Percentiles rank a stretch among this genome's conserved stretches.
phyloP scores from a whole-genome alignment of 2,797 vertebrate genomes.

The Ataeniobius toweri region DNA sequence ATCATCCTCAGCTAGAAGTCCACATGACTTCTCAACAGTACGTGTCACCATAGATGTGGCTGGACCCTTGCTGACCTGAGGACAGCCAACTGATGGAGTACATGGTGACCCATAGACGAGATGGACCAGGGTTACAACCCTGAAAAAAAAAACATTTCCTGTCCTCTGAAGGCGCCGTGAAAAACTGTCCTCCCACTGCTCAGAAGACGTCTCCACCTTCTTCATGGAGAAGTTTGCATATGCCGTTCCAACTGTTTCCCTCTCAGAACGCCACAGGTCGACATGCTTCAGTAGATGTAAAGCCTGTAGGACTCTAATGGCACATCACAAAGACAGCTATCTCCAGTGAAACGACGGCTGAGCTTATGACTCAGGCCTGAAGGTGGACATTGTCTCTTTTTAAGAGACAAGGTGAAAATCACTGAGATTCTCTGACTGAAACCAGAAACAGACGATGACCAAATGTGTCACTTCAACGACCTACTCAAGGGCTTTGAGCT shows the following conservation, averaged over 20 bases:
- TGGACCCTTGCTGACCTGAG: conserved; percentile 11
- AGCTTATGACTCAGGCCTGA: conserved; percentile 17
- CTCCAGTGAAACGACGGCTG: neutral
- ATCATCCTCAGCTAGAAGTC: neutral
- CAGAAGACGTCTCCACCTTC: conserved; percentile 40
- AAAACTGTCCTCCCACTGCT: conserved; percentile 11
- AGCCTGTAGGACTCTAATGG: conserved; percentile 45
- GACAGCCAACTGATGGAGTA: conserved; percentile 70
- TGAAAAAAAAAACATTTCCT: conserved; percentile 23
- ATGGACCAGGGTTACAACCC: conserved; percentile 32
- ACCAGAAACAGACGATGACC: neutral
- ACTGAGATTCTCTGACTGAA: neutral
- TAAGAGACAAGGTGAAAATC: conserved; percentile 19
- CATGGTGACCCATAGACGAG: conserved; percentile 58
- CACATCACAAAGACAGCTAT: conserved; percentile 48
- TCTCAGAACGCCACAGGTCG: conserved; percentile 46
- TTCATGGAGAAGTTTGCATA: conserved; percentile 89
- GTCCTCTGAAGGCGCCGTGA: conserved; percentile 57
- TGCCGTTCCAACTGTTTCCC: conserved; percentile 81
- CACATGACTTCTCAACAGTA: conserved; percentile 43
- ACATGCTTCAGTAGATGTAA: conserved; percentile 55
- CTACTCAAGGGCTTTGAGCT: conserved; percentile 43
- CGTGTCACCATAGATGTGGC: conserved; percentile 31
- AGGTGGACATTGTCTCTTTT: conserved; percentile 8
- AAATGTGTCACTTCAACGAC: conserved; percentile 22